Base-by-base conservation (phyloP, 2,797 vertebrate species). In the Martes flavigula region DNA sequence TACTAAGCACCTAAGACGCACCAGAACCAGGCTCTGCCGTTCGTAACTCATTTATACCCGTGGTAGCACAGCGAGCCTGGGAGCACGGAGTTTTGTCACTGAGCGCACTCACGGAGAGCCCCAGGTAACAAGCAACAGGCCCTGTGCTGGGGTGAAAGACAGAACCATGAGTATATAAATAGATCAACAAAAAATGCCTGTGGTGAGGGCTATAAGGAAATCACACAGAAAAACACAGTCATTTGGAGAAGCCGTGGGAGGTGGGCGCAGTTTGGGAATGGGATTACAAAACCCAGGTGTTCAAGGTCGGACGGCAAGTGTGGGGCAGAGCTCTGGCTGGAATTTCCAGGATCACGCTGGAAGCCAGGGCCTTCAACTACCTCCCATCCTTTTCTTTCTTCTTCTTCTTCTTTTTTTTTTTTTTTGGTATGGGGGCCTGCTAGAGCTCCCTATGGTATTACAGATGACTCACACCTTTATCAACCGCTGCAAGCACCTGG, bases 11-110 rank as follows among this genome's bases (percentile, higher is more conserved):
- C 38, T 13, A 7, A 56, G 6, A 2, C 0, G 15, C 32, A 27
- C 66, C 62, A 23, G 83, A 40, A 7, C 60, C 56, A 5, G 27
- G 40, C 87, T 14, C 66, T 0, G 0, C 40, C 27, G 20, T 60
- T 10, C n/a, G 12, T 0, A 4, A 25, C 15, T 43, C 46, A 5
- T 30, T 30, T 2, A 35, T 2, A 62, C 20, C 30, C 0, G 0
- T 0, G 1, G 60, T 5, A 5, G 68, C 30, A 25, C 7, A 3
- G 40, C 23, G 17, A 25, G 46, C 66, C 40, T 43, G n/a, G n/a
- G 5, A 20, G 18, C 20, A 12, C n/a, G 51, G 13, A 12, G 3
- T n/a, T 72, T 0, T 20, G 58, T 56, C 38, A 48, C 32, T 0
- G 4, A 30, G n/a, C 3, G 27, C 30, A 11, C 38, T 30, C 43